Percentiles rank a stretch among this genome's conserved stretches.
Conservation (phyloP, 2,113 vertebrate species). For the Dasyprocta punctata region DNA sequence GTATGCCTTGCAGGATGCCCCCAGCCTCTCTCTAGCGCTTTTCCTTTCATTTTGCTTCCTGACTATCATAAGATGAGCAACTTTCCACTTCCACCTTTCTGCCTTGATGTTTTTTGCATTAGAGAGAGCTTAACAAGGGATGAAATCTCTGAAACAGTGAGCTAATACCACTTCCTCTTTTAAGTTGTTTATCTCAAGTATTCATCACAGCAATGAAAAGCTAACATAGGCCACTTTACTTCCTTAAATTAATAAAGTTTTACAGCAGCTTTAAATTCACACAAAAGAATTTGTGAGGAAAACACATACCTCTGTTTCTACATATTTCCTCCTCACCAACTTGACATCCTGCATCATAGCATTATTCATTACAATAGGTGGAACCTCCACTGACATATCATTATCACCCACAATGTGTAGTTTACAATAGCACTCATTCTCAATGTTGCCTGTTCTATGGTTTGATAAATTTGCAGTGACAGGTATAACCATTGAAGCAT, state of each 20-base stretch:
- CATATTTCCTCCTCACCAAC: not conserved
- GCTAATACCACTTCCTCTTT: not conserved
- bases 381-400: not conserved
- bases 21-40: not conserved
- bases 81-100: not conserved
- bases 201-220: not conserved
- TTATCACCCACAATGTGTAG: not conserved
- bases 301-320: not conserved
- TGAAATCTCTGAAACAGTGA: not conserved
- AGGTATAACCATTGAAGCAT: not conserved
- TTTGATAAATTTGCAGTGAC: not conserved
- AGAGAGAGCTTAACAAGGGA: not conserved
- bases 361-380: no score
- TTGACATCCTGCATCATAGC: not conserved
- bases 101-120: not conserved
- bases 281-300: not conserved
- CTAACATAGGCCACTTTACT: not conserved
- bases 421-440: not conserved
- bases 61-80: not conserved
- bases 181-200: not conserved
- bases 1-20: not conserved
- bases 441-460: no score
- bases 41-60: not conserved
- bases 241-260: not conserved
- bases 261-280: not conserved